These are phyloP conservation scores for Proisotoma minuta DNA, from an alignment of 2,888 invertebrate genomes.

Conservation along the genomic window DNA sequence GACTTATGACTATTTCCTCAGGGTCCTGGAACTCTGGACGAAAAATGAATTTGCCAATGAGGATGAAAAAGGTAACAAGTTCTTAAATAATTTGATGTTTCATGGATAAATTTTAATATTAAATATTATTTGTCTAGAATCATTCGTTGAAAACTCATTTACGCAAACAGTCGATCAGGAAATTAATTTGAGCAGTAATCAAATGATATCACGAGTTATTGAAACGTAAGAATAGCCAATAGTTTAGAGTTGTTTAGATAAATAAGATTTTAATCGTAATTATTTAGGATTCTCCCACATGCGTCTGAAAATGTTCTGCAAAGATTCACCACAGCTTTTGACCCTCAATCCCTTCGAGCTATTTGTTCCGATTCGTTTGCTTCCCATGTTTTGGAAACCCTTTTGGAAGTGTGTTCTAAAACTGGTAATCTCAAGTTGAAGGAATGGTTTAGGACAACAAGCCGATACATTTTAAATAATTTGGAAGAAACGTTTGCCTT, in stretches of 20 bases:
- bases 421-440: constrained; percentile 54
- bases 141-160: constrained; percentile 70
- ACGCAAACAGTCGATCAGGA: constrained; percentile 67
- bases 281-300: constrained; percentile 66
- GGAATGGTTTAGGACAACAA: constrained; percentile 64
- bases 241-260: too few species aligned
- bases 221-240: too few species aligned
- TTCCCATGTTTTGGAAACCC: constrained; percentile 71
- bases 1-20: constrained; percentile 70
- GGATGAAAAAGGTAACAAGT: constrained; percentile 64
- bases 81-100: constrained; percentile 5
- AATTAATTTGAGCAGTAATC: constrained; percentile 69
- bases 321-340: constrained; percentile 61
- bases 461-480: constrained; percentile 75
- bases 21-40: constrained; percentile 66
- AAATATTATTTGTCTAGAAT: constrained; percentile 53
- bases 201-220: constrained; percentile 71
- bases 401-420: constrained; percentile 53
- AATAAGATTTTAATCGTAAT: too few species aligned
- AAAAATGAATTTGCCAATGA: constrained; percentile 61
- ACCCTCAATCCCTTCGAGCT: constrained; percentile 63
- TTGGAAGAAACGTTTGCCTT: constrained; percentile 75
- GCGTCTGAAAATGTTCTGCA: constrained; percentile 59
- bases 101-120: constrained; percentile 1
- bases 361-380: constrained; percentile 71